A percentile compares a stretch with the other conserved stretches of the same genome.
Conservation (phyloP, 2,113 vertebrate species). For the Psettodes erumei region DNA sequence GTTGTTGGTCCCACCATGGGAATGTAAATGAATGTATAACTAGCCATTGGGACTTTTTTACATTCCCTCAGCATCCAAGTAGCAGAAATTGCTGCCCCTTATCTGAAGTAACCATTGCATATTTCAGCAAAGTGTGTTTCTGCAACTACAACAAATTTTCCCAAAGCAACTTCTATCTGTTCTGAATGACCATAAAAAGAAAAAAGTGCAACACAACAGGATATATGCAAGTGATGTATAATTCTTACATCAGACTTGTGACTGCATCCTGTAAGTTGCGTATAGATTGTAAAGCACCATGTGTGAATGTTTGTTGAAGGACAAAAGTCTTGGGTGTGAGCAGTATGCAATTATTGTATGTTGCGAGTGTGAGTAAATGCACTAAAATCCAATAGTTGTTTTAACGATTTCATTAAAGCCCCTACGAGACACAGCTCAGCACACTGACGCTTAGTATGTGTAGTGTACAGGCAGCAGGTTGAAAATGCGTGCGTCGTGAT, state of each 20-base stretch:
- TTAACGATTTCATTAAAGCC: not conserved
- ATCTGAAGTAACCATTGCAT: conserved; percentile 14
- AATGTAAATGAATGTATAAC: conserved; percentile 9
- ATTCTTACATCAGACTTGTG: not conserved
- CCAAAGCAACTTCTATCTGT: not conserved
- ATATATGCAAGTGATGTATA: not conserved
- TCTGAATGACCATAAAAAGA: conserved; percentile 4
- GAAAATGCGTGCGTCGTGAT: conserved; percentile 4
- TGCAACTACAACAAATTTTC: conserved; percentile 23
- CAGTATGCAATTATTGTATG: not conserved
- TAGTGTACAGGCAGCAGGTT: conserved; percentile 4
- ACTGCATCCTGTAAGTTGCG: not conserved
- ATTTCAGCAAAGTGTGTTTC: conserved; percentile 33
- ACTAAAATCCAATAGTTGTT: not conserved
- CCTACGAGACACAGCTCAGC: not conserved
- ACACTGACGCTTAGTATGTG: not conserved
- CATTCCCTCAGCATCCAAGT: conserved; percentile 11
- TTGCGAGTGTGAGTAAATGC: not conserved
- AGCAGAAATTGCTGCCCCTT: conserved; percentile 32
- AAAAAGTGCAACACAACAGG: not conserved
- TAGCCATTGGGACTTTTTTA: conserved; percentile 28
- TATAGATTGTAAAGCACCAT: not conserved
- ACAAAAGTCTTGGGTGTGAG: not conserved
- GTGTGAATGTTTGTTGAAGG: conserved; percentile 1
- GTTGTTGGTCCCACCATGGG: too few relatives aligned